Evolutionary conservation across 1,140 invertebrate species (phyloP), one percentile per base, ranked within the genome.

Genomic region (Conopomorpha cramerella): DNA sequence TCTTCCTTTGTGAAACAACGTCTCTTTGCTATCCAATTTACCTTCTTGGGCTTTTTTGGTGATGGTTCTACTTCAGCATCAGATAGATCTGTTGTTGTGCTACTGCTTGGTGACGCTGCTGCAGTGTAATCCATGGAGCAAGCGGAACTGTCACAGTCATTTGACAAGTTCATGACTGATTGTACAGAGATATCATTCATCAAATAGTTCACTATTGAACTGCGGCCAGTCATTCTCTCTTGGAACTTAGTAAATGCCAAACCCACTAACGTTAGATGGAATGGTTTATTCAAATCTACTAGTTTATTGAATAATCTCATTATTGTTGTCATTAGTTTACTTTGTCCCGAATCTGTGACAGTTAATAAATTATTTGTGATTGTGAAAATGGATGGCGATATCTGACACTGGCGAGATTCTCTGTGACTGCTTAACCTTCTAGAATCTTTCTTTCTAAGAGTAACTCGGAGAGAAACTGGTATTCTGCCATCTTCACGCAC

Each of bases 181-280:
- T 89, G 86, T 14, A 88, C 86, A 44, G 86, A 85, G 10, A 88
- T 80, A 49, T 85, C 82, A 46, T 82, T 84, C 45, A 84, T 81
- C 15, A 90, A 70, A 50, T 89, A 90, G n/a, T 85, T 85, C 0
- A 85, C 81, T 46, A 90, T 86, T 15, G 86, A 86, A 51, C 81
- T 74, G 45, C 74, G 78, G 1, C 83, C 83, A 11, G 78, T 81
- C 46, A 82, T 81, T 28, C 82, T 78, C 51, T 90, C 87, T 41
- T 85, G 83, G 45, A 91, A 91, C 58, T 91, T 90, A 2, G 86
- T 88, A 53, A 91, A 91, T 8, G 87, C 86, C 43, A 92, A 67
- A 14, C 89, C 89, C 23, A 92, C 66, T 23, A 91, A 66, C 4
- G 88, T 90, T 41, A 92, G 82, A 65, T 89, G 87, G 67, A 90